Conservation (phyloP, 2,888 invertebrate genomes). For the Panzeria rudis region DNA sequence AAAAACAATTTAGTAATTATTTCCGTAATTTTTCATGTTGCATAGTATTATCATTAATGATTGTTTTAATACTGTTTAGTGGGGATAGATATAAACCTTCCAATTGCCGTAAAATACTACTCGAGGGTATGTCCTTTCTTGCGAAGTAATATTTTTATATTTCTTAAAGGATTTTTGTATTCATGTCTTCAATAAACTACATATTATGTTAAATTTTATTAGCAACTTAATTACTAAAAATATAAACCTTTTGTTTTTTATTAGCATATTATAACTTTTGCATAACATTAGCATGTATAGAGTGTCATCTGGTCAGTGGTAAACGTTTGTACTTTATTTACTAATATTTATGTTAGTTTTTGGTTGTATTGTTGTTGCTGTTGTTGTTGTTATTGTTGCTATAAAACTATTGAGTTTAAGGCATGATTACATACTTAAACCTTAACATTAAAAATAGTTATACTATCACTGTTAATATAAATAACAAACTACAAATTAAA, state of each 20-base stretch:
- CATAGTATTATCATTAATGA: too few relatives aligned
- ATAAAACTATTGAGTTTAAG: conserved; percentile 44
- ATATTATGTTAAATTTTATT: too few relatives aligned
- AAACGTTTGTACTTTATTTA: conserved; percentile 28
- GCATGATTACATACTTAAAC: conserved; percentile 42
- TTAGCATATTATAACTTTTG: not conserved
- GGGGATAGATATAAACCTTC: too few relatives aligned
- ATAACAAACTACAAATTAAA: conserved; percentile 83
- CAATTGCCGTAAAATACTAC: too few relatives aligned
- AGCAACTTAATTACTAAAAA: too few relatives aligned
- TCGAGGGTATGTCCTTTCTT: too few relatives aligned
- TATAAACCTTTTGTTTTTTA: not conserved
- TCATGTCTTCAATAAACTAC: too few relatives aligned
- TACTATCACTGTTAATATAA: conserved; percentile 80
- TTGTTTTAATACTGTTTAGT: too few relatives aligned
- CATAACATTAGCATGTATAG: not conserved
- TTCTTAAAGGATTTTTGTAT: too few relatives aligned
- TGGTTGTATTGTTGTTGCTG: conserved; percentile 13
- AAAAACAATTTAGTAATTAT: too few relatives aligned
- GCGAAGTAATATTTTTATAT: too few relatives aligned
- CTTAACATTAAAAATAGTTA: conserved; percentile 48
- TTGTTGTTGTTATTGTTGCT: conserved; percentile 7
- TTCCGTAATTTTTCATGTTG: too few relatives aligned
- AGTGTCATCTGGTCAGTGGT: conserved; percentile 37
- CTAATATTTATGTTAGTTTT: conserved; percentile 40